Evolutionary conservation across 1,140 invertebrate genomes (phyloP), one percentile per base, ranked within the genome.

Genomic region (Pachyrhynchus sulphureomaculatus): DNA sequence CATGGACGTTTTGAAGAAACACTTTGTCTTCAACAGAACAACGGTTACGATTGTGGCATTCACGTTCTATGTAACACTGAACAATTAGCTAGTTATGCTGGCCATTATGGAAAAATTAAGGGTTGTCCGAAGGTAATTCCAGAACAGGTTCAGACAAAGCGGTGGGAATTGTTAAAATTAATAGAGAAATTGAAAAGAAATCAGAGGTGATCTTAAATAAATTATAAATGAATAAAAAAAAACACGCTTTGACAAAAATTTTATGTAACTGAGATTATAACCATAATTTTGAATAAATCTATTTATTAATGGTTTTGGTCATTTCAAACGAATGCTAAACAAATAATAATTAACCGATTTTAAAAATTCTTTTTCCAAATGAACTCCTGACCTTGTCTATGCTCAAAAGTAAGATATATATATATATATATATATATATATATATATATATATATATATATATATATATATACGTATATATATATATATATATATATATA

Each of bases 41-140:
- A 69, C 49, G 64, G 66, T 12, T 69, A 69, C 48, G 68, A 69
- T 33, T 69, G 68, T 66, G 68, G 68, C 12, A 59, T 69, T 18
- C 66, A 69, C 55, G 60, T 69, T 9, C 49, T 93, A 42, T 89
- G 86, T 69, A 88, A 90, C 75, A 82, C 86, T 0, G 87, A 92
- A 65, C 73, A 81, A 45, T 75, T 89, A 23, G 79, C 83, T 1
- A 74, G 83, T 34, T 75, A 82, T 73, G 77, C 85, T 15, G 68
- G 74, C 45, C 69, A 73, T 48, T 73, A 78, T 68, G 76, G 70
- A 21, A 71, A 74, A 65, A 67, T 86, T 13, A 68, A 69, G 18
- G 74, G 73, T n/a, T 83, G 82, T 73, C 75, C 82, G 54, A 80
- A 77, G 61, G 65, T 76, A 10, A 53, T 29, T 62, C 69, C 9